These are phyloP conservation scores for Orthosia cruda DNA, from an alignment of 2,888 invertebrate species.

Conservation along the genomic window DNA sequence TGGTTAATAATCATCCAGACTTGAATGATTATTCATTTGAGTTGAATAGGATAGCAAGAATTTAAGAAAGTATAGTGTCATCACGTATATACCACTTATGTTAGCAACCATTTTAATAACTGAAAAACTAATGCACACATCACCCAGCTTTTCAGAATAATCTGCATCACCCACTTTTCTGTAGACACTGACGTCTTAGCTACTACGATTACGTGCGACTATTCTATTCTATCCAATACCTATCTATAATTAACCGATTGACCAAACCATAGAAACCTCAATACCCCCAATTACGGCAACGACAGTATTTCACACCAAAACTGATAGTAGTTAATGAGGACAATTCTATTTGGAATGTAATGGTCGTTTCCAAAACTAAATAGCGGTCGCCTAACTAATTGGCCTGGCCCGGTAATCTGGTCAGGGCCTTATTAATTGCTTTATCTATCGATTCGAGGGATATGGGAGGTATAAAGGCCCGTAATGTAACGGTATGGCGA, in stretches of 20 bases:
- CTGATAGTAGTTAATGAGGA: slow-evolving; percentile 60
- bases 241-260: slow-evolving; percentile 14
- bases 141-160: background rate
- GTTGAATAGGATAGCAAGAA: too few relatives aligned
- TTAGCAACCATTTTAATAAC: too few relatives aligned
- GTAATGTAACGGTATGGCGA: slow-evolving; percentile 31
- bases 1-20: too few relatives aligned
- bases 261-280: slow-evolving; percentile 20
- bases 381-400: slow-evolving; percentile 69
- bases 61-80: too few relatives aligned
- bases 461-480: slow-evolving; percentile 54
- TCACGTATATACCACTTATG: too few relatives aligned
- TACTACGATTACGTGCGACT: too few relatives aligned
- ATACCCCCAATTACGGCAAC: slow-evolving; percentile 30
- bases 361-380: slow-evolving; percentile 67
- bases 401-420: slow-evolving; percentile 61
- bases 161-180: background rate
- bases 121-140: too few relatives aligned
- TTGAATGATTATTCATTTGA: too few relatives aligned
- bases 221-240: too few relatives aligned
- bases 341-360: slow-evolving; percentile 64
- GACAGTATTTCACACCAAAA: slow-evolving; percentile 53
- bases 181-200: background rate
- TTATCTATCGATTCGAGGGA: slow-evolving; percentile 65
- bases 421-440: slow-evolving; percentile 66